Percentiles rank a stretch among this genome's conserved stretches.
These are phyloP conservation scores for Rhyacichthys aspro DNA, from an alignment of 2,797 vertebrate species.

Conservation along the genomic window DNA sequence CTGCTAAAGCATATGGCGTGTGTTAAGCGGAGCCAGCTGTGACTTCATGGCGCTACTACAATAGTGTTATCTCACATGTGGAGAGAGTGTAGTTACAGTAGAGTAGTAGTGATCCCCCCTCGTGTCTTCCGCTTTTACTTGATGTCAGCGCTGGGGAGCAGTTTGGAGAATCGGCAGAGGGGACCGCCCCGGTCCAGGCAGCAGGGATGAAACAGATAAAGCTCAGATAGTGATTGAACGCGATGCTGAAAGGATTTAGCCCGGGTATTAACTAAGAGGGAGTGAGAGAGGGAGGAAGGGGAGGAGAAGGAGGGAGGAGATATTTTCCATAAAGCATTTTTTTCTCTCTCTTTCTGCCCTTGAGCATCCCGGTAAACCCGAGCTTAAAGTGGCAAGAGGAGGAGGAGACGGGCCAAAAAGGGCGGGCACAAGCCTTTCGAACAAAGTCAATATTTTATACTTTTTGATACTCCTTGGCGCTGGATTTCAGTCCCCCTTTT, in stretches of 20 bases:
- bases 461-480: constrained; percentile 77
- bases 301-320: constrained; percentile 70
- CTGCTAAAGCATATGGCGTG: constrained; percentile 4
- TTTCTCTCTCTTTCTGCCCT: constrained; percentile 85
- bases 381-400: constrained; percentile 77
- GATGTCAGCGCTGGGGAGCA: constrained; percentile 65
- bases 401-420: constrained; percentile 52
- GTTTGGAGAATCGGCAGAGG: constrained; percentile 75
- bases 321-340: constrained; percentile 84
- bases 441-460: constrained; percentile 81
- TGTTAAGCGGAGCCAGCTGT: constrained; percentile 13
- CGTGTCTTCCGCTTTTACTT: constrained; percentile 49
- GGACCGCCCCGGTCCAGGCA: constrained; percentile 84
- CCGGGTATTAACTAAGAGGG: constrained; percentile 76
- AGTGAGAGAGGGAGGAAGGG: constrained; percentile 63
- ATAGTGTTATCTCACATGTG: constrained; percentile 22
- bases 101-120: neutral
- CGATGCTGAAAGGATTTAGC: constrained; percentile 90
- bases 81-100: constrained; percentile 8
- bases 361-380: constrained; percentile 82
- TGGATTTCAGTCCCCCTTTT: constrained; percentile 63
- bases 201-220: constrained; percentile 84
- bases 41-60: constrained; percentile 13
- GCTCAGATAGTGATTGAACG: constrained; percentile 92
- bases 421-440: constrained; percentile 68